Evolutionary conservation across 2,888 invertebrate species (phyloP).

Genomic region (Drosophila emarginata): DNA sequence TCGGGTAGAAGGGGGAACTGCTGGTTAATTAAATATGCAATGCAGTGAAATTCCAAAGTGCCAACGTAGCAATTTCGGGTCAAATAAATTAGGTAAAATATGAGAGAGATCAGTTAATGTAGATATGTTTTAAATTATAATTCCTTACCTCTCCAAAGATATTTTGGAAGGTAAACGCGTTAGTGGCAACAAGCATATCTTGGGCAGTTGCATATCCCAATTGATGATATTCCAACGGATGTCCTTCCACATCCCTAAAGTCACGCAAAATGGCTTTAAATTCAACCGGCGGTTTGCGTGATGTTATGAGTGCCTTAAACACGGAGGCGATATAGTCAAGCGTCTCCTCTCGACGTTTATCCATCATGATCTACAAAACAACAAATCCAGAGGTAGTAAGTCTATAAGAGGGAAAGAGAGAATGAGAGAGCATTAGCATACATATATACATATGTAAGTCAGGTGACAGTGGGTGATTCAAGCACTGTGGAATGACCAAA

Average conservation of each 20-base stretch:
- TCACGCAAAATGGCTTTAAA: conserved; percentile 84
- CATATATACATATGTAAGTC: too few relatives aligned
- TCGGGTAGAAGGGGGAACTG: too few relatives aligned
- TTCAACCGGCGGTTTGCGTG: conserved; percentile 77
- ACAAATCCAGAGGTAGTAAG: not conserved
- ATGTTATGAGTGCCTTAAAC: conserved; percentile 78
- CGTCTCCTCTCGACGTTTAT: conserved; percentile 46
- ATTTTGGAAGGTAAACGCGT: conserved; percentile 83
- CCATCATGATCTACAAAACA: not conserved
- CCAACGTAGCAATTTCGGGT: too few relatives aligned
- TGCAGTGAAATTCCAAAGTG: too few relatives aligned
- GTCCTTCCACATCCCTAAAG: conserved; percentile 86
- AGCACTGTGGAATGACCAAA: conserved; percentile 34
- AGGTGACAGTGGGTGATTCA: conserved; percentile 39
- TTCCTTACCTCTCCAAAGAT: conserved; percentile 41
- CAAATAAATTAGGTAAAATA: too few relatives aligned
- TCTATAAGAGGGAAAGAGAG: conserved; percentile 21
- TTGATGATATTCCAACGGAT: conserved; percentile 85
- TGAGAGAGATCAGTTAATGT: too few relatives aligned
- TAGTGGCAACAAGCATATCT: conserved; percentile 85
- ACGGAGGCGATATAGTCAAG: conserved; percentile 68
- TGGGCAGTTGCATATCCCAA: conserved; percentile 85
- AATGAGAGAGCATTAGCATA: conserved; percentile 6
- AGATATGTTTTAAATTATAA: not conserved
- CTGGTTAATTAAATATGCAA: too few relatives aligned